A percentile compares a stretch with the other conserved stretches of the same genome.
These are phyloP conservation scores for Enteromius unitaeniatus DNA, from an alignment of 2,797 vertebrate genomes.

Conservation along the genomic window DNA sequence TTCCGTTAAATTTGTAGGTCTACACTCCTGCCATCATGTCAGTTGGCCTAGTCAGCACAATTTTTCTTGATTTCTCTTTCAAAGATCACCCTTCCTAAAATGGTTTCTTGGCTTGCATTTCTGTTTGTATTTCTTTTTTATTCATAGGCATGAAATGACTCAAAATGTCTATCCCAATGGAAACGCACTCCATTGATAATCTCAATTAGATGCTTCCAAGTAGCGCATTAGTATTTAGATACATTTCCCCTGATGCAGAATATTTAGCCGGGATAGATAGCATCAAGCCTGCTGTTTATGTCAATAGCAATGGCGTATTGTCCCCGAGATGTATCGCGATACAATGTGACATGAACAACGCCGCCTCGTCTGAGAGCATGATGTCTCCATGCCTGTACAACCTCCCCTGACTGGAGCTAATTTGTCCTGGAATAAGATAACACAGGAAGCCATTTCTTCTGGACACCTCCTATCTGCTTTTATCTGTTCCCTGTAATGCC, in stretches of 20 bases:
- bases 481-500: constrained; percentile 37
- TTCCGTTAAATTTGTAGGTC: background rate
- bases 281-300: constrained; percentile 3
- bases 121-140: background rate
- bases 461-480: constrained; percentile 52
- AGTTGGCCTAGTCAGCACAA: constrained; percentile 52
- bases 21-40: constrained; percentile 55
- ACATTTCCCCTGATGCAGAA: background rate
- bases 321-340: constrained; percentile 2
- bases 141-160: constrained; percentile 24
- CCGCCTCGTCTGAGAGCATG: background rate
- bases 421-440: constrained; percentile 50
- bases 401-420: constrained; percentile 38
- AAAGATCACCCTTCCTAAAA: background rate
- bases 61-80: background rate
- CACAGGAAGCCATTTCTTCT: constrained; percentile 50
- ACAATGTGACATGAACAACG: background rate
- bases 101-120: background rate
- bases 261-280: constrained; percentile 9
- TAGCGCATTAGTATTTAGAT: constrained; percentile 16
- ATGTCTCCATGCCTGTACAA: constrained; percentile 28
- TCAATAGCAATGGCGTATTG: background rate
- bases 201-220: constrained; percentile 57
- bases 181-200: constrained; percentile 63
- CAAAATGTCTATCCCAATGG: background rate